Base-by-base conservation (phyloP, 2,888 invertebrate genomes). In the Dorcus hopei region DNA sequence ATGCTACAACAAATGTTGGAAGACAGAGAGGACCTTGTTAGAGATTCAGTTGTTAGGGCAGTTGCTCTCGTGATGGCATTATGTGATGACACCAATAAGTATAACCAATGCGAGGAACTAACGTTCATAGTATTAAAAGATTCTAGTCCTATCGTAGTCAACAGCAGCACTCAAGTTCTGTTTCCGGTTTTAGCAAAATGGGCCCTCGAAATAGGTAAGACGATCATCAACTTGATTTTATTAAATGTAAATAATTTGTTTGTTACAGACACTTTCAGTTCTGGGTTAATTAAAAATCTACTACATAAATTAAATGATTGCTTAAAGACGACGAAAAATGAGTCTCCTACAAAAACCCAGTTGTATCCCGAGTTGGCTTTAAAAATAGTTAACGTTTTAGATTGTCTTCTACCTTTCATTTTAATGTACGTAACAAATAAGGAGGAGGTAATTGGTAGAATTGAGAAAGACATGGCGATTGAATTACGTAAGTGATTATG, bases 1-100 rank as follows among this genome's bases (percentile, higher is more conserved):
- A 88, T 89, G 84, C 76, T 89, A 40, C 86, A 87, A 69, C 89
- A 89, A 78, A 84, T 89, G 84, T 73, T 87, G 55, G 87, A 88
- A 65, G 89, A 89, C 69, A 83, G 83, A 64, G 85, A 86, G 64
- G 82, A 85, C 23, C 70, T 75, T 49, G 87, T 89, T 2, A 75
- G 87, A 61, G 82, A 81, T 61, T 82, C 83, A n/a, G 85, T 84
- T 6, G 81, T 87, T 3, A 80, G 80, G 65, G 86, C 86, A 69
- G 76, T 89, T 33, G 82, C 87, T 1, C 73, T 87, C 5, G 77
- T 88, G 33, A 80, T 85, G 47, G 82, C 84, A n/a, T 81, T 85
- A 56, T 84, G 88, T 74, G 82, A 84, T 66, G 87, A 88, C 76
- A 72, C 77, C 23, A 85, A 87, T 69, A 89, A 88, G 76, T 87